Conservation (phyloP, 2,888 invertebrate species). For the Neoascia interrupta region DNA sequence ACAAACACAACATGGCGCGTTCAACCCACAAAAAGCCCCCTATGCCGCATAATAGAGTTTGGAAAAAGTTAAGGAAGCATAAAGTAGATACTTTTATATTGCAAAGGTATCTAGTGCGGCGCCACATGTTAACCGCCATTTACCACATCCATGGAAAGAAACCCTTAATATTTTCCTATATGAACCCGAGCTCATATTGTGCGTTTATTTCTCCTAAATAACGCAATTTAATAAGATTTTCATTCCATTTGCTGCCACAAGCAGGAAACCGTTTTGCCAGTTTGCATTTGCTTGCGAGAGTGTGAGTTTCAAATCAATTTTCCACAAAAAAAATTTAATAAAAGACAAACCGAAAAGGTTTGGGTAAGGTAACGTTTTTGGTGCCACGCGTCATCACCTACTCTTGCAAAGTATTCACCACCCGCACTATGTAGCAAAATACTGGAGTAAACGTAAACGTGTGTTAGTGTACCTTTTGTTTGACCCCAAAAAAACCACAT, state of each 20-base stretch:
- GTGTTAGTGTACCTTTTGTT: background rate
- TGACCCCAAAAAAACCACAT: constrained; percentile 17
- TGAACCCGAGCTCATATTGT: constrained; percentile 9
- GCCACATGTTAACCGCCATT: constrained; percentile 12
- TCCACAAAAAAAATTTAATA: constrained; percentile 12
- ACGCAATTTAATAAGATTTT: constrained; percentile 31
- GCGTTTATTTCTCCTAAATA: constrained; percentile 2
- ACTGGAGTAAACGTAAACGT: background rate
- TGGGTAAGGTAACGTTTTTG: background rate
- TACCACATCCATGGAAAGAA: background rate
- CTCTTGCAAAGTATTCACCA: background rate
- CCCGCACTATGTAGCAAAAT: background rate
- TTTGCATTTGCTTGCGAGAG: constrained; percentile 13
- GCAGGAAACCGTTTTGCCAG: too few species aligned
- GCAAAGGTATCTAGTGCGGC: too few species aligned
- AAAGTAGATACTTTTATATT: too few species aligned
- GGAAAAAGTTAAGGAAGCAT: too few species aligned
- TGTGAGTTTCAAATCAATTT: constrained; percentile 4
- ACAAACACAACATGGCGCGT: too few species aligned
- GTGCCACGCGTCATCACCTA: constrained; percentile 25
- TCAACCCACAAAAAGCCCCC: too few species aligned
- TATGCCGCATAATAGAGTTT: too few species aligned
- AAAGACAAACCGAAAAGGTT: constrained; percentile 2
- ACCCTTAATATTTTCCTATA: background rate
- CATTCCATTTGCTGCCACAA: constrained; percentile 16